Evolutionary conservation across 1,140 invertebrate species (phyloP).

Genomic region (Bombus fervidus): DNA sequence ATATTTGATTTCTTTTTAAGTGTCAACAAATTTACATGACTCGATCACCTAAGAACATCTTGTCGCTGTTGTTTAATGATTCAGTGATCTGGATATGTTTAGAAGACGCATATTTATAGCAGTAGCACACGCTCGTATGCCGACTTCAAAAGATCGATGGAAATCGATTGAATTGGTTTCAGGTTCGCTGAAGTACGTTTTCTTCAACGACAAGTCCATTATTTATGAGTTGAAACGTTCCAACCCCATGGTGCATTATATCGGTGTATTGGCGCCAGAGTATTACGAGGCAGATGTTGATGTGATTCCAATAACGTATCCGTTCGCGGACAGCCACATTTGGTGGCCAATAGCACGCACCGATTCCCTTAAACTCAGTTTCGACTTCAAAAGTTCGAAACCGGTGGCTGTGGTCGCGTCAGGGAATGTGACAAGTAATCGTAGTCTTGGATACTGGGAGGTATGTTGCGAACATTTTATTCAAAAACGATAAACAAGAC

Average conservation of each 20-base stretch:
- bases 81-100: too few species aligned
- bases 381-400: conserved; percentile 94
- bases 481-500: not conserved
- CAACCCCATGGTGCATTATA: conserved; percentile 92
- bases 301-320: conserved; percentile 95
- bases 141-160: not conserved
- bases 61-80: too few species aligned
- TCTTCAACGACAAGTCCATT: conserved; percentile 95
- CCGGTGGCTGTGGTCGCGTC: conserved; percentile 93
- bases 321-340: conserved; percentile 93
- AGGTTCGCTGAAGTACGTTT: conserved; percentile 95
- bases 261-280: conserved; percentile 90
- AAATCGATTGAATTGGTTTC: conserved; percentile 58
- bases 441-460: conserved; percentile 92
- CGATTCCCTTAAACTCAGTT: conserved; percentile 89
- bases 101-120: too few species aligned
- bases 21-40: too few species aligned
- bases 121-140: not conserved
- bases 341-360: conserved; percentile 90
- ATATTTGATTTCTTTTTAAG: too few species aligned
- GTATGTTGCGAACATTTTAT: conserved; percentile 82
- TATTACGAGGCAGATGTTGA: conserved; percentile 92
- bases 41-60: too few species aligned
- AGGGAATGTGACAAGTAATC: conserved; percentile 88
- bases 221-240: conserved; percentile 92